Conservation (phyloP, 2,113 vertebrate genomes). For the Pseudorhombus dupliciocellatus region DNA sequence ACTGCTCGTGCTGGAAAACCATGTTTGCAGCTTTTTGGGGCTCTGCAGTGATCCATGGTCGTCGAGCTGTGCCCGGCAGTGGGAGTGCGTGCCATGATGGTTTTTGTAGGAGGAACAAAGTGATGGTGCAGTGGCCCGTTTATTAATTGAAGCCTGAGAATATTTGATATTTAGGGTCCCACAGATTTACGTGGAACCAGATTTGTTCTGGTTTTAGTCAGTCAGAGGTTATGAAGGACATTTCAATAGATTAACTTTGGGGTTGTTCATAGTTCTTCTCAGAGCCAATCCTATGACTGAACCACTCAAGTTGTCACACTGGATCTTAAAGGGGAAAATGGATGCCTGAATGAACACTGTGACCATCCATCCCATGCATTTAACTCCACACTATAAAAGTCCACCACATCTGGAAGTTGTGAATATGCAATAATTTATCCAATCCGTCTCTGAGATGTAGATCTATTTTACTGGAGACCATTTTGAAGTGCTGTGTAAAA, state of each 20-base stretch:
- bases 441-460: not conserved
- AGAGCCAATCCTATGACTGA: no score
- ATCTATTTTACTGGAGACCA: not conserved
- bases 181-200: conserved; percentile 9
- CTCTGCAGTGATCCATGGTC: conserved; percentile 24
- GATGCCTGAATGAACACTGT: no score
- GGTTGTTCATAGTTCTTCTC: no score
- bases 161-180: conserved; percentile 26
- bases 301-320: no score
- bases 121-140: not conserved
- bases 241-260: not conserved
- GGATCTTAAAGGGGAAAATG: no score
- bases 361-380: not conserved
- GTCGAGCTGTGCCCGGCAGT: conserved; percentile 33
- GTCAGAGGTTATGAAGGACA: not conserved
- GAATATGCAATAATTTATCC: no score
- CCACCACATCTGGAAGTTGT: not conserved
- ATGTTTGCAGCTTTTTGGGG: conserved; percentile 15
- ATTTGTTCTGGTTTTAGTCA: not conserved
- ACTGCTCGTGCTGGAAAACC: conserved; percentile 44
- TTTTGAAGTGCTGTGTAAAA: not conserved
- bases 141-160: conserved; percentile 25
- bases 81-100: conserved; percentile 36
- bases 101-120: conserved; percentile 28
- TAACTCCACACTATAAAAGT: not conserved